phyloP scores from a whole-genome alignment of 1,140 invertebrate species.

The Latrodectus geometricus region DNA sequence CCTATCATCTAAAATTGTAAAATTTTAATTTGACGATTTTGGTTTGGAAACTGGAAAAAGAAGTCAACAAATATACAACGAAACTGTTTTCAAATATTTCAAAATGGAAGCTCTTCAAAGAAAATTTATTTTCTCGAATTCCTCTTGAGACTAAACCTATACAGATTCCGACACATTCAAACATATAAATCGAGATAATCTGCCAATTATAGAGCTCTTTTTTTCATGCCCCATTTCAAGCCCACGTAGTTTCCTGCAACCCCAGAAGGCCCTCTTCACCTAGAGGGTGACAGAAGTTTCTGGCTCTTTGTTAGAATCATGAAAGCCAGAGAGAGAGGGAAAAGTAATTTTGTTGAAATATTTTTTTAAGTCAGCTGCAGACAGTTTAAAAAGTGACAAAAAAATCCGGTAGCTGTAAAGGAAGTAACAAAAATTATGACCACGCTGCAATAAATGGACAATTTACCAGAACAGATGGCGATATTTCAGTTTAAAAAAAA shows the following conservation, averaged over 20 bases:
- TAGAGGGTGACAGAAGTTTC: neutral
- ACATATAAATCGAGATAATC: slow-evolving; percentile 31
- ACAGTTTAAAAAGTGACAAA: neutral
- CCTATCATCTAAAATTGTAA: too few species aligned
- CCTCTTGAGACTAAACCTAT: neutral
- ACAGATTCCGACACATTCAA: neutral
- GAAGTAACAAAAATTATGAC: neutral
- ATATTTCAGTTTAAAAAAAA: neutral
- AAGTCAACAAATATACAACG: too few species aligned
- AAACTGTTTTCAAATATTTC: too few species aligned
- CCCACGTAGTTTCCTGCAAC: slow-evolving; percentile 4
- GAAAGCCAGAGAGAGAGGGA: neutral
- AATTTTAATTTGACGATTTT: too few species aligned
- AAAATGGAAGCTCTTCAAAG: neutral
- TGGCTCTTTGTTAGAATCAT: neutral
- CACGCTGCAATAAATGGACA: neutral
- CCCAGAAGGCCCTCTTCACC: slow-evolving; percentile 6
- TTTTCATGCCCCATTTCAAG: neutral
- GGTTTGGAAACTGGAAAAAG: too few species aligned
- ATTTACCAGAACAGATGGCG: neutral
- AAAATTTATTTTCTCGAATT: neutral
- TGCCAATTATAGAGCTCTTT: slow-evolving; percentile 14
- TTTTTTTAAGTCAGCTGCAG: neutral
- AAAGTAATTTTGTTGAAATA: neutral
- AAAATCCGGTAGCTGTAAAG: neutral